phyloP scores from a whole-genome alignment of 1,140 invertebrate genomes.

The Drosophila persimilis region DNA sequence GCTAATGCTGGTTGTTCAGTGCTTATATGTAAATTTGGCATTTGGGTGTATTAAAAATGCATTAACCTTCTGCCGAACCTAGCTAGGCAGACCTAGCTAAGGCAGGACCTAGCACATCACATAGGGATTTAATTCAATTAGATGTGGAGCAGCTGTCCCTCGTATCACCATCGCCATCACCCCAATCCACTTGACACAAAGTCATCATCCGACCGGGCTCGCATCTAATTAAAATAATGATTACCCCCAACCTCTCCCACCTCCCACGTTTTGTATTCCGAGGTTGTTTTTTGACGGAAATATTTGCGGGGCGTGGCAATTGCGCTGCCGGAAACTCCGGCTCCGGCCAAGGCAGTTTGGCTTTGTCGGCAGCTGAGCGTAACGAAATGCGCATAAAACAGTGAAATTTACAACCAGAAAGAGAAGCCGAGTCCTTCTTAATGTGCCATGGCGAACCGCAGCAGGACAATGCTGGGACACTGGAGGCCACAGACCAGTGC shows the following conservation, averaged over 20 bases:
- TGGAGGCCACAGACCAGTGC: slow-evolving; percentile 37
- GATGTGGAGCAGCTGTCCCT: slow-evolving; percentile 41
- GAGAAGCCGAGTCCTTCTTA: slow-evolving; percentile 54
- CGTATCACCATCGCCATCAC: neutral
- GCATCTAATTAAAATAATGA: slow-evolving; percentile 73
- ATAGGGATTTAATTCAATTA: slow-evolving; percentile 57
- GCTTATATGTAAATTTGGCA: slow-evolving; percentile 7
- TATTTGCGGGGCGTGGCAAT: slow-evolving; percentile 66
- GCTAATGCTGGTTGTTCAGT: slow-evolving; percentile 16
- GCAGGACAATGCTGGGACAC: slow-evolving; percentile 10
- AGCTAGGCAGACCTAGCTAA: neutral
- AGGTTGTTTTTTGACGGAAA: slow-evolving; percentile 37
- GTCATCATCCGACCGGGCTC: slow-evolving; percentile 29
- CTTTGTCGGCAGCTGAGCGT: slow-evolving; percentile 55
- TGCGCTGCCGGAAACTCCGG: slow-evolving; percentile 22
- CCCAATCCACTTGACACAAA: slow-evolving; percentile 7
- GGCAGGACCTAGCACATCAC: slow-evolving; percentile 13
- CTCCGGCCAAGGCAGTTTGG: slow-evolving; percentile 41
- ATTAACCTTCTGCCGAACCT: slow-evolving; percentile 19
- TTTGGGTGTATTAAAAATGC: slow-evolving; percentile 52
- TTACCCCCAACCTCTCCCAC: slow-evolving; percentile 10
- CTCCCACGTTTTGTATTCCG: slow-evolving; percentile 2
- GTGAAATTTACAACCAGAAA: slow-evolving; percentile 66
- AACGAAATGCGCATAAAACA: slow-evolving; percentile 71
- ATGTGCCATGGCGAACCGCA: slow-evolving; percentile 70